Conservation (phyloP, 2,888 invertebrate species). For the Andrena praecox region DNA sequence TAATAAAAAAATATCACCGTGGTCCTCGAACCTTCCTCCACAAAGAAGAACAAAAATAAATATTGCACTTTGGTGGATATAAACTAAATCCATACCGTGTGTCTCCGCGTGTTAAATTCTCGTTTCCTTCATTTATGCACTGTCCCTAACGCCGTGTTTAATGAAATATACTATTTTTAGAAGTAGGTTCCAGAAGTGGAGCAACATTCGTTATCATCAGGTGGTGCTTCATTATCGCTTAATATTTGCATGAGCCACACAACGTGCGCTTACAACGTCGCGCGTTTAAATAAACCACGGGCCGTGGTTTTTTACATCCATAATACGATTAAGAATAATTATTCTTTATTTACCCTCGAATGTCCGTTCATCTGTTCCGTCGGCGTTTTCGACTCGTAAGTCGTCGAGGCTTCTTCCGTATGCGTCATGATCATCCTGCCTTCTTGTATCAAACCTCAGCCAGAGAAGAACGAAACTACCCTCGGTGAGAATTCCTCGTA, state of each 20-base stretch:
- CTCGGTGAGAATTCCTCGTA: constrained; percentile 5
- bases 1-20: neutral
- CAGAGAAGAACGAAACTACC: constrained; percentile 16
- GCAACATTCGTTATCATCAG: too few relatives aligned
- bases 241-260: too few relatives aligned
- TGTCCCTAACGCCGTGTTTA: too few relatives aligned
- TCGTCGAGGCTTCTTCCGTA: constrained; percentile 60
- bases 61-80: too few relatives aligned
- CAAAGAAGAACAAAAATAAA: neutral
- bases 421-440: constrained; percentile 66
- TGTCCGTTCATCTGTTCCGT: constrained; percentile 70
- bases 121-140: too few relatives aligned
- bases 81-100: too few relatives aligned
- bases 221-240: too few relatives aligned
- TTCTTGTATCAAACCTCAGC: neutral
- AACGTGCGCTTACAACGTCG: neutral
- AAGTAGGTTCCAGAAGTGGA: too few relatives aligned
- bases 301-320: neutral
- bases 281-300: too few relatives aligned
- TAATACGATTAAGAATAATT: neutral
- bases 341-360: constrained; percentile 66
- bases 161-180: too few relatives aligned
- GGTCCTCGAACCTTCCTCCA: neutral
- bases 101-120: too few relatives aligned
- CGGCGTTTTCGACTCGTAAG: constrained; percentile 64